Conservation (phyloP, 2,797 vertebrate genomes). For the Gymnopithys bicolor region DNA sequence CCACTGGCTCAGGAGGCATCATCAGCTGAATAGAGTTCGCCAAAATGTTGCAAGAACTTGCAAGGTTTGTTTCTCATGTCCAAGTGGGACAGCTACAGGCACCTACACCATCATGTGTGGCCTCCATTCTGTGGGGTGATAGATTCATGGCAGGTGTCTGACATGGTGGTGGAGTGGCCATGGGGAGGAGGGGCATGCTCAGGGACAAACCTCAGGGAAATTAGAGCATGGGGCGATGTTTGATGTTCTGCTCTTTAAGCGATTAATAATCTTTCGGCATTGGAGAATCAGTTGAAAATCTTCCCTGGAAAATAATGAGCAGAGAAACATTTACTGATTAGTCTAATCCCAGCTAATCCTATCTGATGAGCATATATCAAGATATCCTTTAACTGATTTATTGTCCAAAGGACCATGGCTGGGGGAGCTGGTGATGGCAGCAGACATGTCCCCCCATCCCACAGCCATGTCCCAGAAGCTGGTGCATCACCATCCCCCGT, state of each 20-base stretch:
- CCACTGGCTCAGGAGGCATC: background rate
- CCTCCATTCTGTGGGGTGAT: background rate
- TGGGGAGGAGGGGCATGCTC: background rate
- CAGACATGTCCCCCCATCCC: background rate
- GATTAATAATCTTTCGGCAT: constrained; percentile 79
- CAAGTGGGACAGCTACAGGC: background rate
- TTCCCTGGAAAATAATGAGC: constrained; percentile 83
- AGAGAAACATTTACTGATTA: constrained; percentile 87
- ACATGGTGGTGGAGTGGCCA: background rate
- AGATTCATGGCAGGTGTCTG: background rate
- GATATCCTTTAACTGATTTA: constrained; percentile 77
- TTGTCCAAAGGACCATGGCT: background rate
- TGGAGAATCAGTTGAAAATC: constrained; percentile 79
- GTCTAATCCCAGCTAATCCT: constrained; percentile 85
- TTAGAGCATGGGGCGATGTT: constrained; percentile 80
- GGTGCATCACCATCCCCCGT: rapidly evolving
- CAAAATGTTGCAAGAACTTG: background rate
- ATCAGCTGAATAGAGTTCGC: background rate
- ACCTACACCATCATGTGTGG: rapidly evolving
- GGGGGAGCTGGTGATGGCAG: background rate
- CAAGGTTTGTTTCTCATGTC: background rate
- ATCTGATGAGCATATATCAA: constrained; percentile 80
- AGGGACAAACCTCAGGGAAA: constrained; percentile 41
- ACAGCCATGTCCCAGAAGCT: rapidly evolving
- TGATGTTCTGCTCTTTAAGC: constrained; percentile 80